phyloP scores from a whole-genome alignment of 2,113 vertebrate genomes.

The Odobenus rosmarus region DNA sequence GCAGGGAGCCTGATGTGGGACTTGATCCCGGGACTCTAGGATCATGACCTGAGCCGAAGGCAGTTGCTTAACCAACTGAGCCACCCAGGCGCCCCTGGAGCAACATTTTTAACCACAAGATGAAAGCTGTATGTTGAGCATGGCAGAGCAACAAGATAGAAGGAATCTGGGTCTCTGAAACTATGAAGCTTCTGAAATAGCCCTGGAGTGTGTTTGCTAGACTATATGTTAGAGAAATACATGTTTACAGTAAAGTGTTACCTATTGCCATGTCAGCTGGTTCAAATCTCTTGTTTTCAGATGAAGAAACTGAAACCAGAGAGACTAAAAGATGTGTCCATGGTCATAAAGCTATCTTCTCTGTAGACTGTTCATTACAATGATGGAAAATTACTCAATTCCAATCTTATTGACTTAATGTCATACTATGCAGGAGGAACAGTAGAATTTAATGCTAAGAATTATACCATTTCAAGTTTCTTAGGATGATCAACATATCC shows the following conservation, averaged over 20 bases:
- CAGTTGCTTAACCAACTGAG: too few species aligned
- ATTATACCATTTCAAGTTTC: background rate
- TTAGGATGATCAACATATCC: background rate
- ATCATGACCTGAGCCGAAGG: too few species aligned
- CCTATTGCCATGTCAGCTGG: background rate
- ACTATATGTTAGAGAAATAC: background rate
- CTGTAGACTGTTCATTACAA: background rate
- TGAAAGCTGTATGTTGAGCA: background rate
- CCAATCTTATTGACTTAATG: background rate
- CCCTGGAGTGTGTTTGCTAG: too few species aligned
- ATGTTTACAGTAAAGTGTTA: background rate
- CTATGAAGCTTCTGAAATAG: background rate
- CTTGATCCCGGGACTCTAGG: too few species aligned
- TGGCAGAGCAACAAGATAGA: background rate
- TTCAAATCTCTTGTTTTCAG: background rate
- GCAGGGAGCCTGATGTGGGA: too few species aligned
- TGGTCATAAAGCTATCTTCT: background rate
- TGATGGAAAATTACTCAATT: background rate
- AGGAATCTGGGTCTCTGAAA: background rate
- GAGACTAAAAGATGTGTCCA: background rate
- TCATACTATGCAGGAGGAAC: background rate
- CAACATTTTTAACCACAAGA: background rate
- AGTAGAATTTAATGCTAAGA: background rate
- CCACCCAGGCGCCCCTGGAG: too few species aligned
- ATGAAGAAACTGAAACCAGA: background rate